Conservation (phyloP, 2,113 vertebrate species). For the Hyperoodon ampullatus region DNA sequence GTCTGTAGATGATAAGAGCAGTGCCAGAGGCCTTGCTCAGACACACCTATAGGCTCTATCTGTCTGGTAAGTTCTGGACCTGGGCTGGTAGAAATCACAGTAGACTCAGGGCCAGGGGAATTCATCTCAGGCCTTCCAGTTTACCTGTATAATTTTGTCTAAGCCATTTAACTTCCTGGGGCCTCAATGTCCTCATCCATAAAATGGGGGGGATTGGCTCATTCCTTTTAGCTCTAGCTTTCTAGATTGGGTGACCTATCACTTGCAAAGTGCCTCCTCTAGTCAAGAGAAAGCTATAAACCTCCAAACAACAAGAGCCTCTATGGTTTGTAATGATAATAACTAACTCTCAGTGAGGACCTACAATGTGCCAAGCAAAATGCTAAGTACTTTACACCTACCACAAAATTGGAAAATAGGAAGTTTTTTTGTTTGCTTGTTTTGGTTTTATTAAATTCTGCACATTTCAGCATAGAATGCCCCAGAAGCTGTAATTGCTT, state of each 20-base stretch:
- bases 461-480: background rate
- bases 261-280: background rate
- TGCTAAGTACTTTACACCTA: background rate
- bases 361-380: background rate
- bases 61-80: background rate
- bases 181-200: background rate
- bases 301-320: background rate
- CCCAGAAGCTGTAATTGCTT: slow-evolving; percentile 1
- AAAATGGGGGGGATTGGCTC: background rate
- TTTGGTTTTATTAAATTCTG: background rate
- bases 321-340: background rate
- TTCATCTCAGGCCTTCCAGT: background rate
- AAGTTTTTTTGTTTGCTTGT: background rate
- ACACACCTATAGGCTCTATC: background rate
- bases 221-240: background rate
- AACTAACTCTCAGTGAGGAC: background rate
- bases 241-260: background rate
- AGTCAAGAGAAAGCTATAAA: background rate
- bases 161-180: background rate
- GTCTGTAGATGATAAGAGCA: background rate
- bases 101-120: background rate
- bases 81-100: background rate
- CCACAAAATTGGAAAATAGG: background rate
- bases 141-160: background rate
- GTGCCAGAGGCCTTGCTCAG: background rate